Evolutionary conservation across 2,888 invertebrate genomes (phyloP).

Genomic region (Machimus rusticus): DNA sequence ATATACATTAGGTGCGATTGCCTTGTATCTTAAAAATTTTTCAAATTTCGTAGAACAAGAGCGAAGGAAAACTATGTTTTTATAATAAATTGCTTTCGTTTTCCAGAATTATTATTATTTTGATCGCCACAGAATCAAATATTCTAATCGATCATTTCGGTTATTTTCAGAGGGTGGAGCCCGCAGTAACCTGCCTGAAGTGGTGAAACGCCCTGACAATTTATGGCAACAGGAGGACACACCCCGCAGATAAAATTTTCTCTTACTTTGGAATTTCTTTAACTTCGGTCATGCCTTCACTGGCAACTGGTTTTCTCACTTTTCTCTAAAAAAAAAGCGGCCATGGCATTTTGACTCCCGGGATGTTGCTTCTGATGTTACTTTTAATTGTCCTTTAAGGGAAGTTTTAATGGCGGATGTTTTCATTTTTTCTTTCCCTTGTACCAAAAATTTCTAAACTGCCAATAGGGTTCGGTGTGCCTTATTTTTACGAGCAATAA

Average conservation of each 20-base stretch:
- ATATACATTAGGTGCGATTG: too few species aligned
- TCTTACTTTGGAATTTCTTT: not conserved
- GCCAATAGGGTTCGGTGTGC: not conserved
- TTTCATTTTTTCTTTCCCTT: slow-evolving; percentile 17
- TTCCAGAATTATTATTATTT: not conserved
- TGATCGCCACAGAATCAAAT: not conserved
- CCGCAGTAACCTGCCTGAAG: not conserved
- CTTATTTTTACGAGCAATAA: slow-evolving; percentile 10
- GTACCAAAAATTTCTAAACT: not conserved
- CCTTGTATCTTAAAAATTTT: too few species aligned
- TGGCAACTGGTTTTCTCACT: slow-evolving; percentile 10
- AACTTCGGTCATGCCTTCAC: not conserved
- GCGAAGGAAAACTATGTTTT: too few species aligned
- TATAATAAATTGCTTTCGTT: too few species aligned
- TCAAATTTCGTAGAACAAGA: too few species aligned
- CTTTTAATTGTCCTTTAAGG: slow-evolving; percentile 29
- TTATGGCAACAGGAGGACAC: not conserved
- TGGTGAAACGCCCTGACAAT: not conserved
- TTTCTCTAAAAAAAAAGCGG: not conserved
- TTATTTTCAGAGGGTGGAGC: not conserved
- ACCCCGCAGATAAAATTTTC: not conserved
- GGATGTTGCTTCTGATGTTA: not conserved
- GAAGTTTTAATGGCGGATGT: slow-evolving; percentile 11
- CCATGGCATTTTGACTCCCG: slow-evolving; percentile 4
- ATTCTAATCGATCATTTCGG: not conserved